These are phyloP conservation scores for Magallana angulata DNA, from an alignment of 1,140 invertebrate species.

Conservation along the genomic window DNA sequence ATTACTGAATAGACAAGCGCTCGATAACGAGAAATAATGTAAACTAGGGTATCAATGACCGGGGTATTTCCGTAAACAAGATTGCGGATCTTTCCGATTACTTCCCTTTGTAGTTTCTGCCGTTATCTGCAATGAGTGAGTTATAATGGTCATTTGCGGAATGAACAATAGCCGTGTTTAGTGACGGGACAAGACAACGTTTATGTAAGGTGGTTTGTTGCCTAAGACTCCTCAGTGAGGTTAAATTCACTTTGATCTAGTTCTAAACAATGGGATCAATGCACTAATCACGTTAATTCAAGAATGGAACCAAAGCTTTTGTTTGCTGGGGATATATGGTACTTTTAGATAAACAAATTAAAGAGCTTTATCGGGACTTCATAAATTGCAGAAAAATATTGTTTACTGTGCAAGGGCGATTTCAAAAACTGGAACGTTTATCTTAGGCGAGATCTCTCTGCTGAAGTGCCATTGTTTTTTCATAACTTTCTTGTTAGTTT, in stretches of 20 bases:
- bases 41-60: constrained; percentile 38
- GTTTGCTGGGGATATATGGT: constrained; percentile 21
- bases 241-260: constrained; percentile 30
- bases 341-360: constrained; percentile 19
- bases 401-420: constrained; percentile 7
- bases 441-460: not conserved
- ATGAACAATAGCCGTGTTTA: constrained; percentile 22
- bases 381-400: not conserved
- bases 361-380: constrained; percentile 6
- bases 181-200: constrained; percentile 26
- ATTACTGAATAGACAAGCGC: constrained; percentile 19
- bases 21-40: constrained; percentile 40
- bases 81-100: constrained; percentile 2
- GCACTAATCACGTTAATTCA: constrained; percentile 25
- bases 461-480: constrained; percentile 35
- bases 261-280: constrained; percentile 30
- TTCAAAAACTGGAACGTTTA: constrained; percentile 16
- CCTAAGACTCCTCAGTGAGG: not conserved
- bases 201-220: constrained; percentile 15
- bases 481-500: constrained; percentile 37
- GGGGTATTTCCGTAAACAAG: constrained; percentile 31
- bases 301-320: constrained; percentile 30
- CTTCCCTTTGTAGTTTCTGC: constrained; percentile 7
- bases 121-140: constrained; percentile 10
- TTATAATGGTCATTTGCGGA: constrained; percentile 30